phyloP scores from a whole-genome alignment of 2,797 vertebrate genomes.

The Channa striata region DNA sequence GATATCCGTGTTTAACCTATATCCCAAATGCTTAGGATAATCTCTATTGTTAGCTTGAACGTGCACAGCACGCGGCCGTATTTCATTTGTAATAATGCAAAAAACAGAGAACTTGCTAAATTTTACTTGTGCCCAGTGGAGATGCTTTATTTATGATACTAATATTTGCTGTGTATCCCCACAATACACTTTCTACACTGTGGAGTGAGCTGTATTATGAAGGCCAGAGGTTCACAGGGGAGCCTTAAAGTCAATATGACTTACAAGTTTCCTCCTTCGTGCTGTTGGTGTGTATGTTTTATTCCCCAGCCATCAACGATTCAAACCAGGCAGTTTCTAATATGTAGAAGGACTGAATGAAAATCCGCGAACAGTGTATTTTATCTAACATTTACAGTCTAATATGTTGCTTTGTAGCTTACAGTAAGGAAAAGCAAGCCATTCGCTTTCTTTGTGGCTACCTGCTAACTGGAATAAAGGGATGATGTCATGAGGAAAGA shows the following conservation, averaged over 20 bases:
- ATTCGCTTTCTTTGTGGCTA: not conserved
- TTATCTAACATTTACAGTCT: not conserved
- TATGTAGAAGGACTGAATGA: not conserved
- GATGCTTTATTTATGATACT: not conserved
- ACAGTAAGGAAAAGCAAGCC: not conserved
- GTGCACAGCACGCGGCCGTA: slow-evolving; percentile 8
- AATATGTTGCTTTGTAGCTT: not conserved
- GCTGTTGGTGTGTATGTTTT: not conserved
- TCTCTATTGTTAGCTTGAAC: slow-evolving; percentile 60
- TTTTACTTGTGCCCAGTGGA: not conserved
- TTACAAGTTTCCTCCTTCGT: not conserved
- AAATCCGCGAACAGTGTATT: not conserved
- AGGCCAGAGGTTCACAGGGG: not conserved
- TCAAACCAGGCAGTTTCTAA: not conserved
- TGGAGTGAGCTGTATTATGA: not conserved
- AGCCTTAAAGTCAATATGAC: slow-evolving; percentile 11
- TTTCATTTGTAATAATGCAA: slow-evolving; percentile 5
- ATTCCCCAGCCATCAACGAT: slow-evolving; percentile 9
- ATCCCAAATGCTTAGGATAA: slow-evolving; percentile 61
- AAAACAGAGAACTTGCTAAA: not conserved
- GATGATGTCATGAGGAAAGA: slow-evolving; percentile 66
- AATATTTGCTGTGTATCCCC: not conserved
- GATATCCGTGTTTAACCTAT: slow-evolving; percentile 58
- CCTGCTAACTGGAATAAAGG: slow-evolving; percentile 24
- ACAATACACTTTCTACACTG: not conserved